Conservation (phyloP, 2,888 invertebrate genomes). For the Andrena hattorfiana region DNA sequence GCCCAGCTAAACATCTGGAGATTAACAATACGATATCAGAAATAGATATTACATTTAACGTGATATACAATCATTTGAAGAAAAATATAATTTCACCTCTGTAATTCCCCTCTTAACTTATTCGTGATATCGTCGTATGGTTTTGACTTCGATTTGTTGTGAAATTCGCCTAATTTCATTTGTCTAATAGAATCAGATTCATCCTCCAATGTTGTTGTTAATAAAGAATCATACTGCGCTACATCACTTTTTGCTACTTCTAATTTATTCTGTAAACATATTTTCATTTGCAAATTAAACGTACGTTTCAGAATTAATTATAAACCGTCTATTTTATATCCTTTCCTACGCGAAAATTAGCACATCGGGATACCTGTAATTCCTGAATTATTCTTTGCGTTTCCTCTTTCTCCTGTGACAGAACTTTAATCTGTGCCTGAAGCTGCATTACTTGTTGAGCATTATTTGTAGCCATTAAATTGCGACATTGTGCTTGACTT, state of each 20-base stretch:
- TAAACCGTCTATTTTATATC: not conserved
- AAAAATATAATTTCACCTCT: conserved; percentile 67
- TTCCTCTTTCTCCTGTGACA: conserved; percentile 86
- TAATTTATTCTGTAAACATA: conserved; percentile 77
- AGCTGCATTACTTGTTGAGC: conserved; percentile 86
- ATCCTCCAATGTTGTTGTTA: conserved; percentile 79
- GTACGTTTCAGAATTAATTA: not conserved
- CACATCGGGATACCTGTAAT: conserved; percentile 71
- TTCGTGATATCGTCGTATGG: conserved; percentile 83
- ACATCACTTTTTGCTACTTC: conserved; percentile 77
- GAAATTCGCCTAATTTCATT: conserved; percentile 77
- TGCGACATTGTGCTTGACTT: conserved; percentile 86
- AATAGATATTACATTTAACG: not conserved
- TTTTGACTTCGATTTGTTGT: conserved; percentile 80
- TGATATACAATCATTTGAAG: not conserved
- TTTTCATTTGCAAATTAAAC: conserved; percentile 7
- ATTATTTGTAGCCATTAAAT: conserved; percentile 84
- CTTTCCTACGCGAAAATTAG: not conserved
- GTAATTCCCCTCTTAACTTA: conserved; percentile 85
- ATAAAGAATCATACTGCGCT: conserved; percentile 78
- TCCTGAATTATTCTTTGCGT: conserved; percentile 79
- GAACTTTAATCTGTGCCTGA: conserved; percentile 85
- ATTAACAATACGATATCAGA: conserved; percentile 61
- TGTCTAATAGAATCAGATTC: conserved; percentile 81
- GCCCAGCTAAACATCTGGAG: conserved; percentile 83